Evolutionary conservation across 2,888 invertebrate species (phyloP).

Genomic region (Alsophila aescularia): DNA sequence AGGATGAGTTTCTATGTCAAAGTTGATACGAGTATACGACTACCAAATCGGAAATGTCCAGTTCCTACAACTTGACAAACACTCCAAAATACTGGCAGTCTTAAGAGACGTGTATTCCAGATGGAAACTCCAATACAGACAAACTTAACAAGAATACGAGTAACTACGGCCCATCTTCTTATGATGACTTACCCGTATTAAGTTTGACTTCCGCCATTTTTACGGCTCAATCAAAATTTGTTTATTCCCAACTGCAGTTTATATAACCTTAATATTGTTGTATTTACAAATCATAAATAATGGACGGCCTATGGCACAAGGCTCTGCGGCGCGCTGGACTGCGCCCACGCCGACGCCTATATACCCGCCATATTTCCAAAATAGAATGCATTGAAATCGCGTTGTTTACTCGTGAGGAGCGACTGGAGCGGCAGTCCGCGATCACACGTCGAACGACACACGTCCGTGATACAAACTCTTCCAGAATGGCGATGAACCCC

Average conservation of each 20-base stretch:
- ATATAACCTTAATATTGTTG: slow-evolving; percentile 5
- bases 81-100: no score
- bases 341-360: slow-evolving; percentile 73
- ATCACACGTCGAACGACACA: slow-evolving; percentile 71
- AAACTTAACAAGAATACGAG: no score
- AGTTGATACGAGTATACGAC: no score
- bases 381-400: slow-evolving; percentile 82
- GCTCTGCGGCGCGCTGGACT: slow-evolving; percentile 60
- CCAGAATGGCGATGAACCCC: slow-evolving; percentile 72
- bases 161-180: no score
- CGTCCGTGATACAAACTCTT: slow-evolving; percentile 66
- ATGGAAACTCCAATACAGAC: no score
- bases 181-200: no score
- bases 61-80: no score
- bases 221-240: background rate
- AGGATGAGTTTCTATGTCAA: no score
- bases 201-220: background rate
- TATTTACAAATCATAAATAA: slow-evolving; percentile 47
- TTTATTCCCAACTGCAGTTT: background rate
- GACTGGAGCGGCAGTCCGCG: slow-evolving; percentile 76
- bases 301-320: slow-evolving; percentile 56
- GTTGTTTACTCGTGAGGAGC: slow-evolving; percentile 77
- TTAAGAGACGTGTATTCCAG: no score
- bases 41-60: no score
- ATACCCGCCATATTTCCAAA: slow-evolving; percentile 81